Evolutionary conservation across 2,113 vertebrate species (phyloP), one percentile per base, ranked within the genome.

Genomic region (Pangasianodon gigas): DNA sequence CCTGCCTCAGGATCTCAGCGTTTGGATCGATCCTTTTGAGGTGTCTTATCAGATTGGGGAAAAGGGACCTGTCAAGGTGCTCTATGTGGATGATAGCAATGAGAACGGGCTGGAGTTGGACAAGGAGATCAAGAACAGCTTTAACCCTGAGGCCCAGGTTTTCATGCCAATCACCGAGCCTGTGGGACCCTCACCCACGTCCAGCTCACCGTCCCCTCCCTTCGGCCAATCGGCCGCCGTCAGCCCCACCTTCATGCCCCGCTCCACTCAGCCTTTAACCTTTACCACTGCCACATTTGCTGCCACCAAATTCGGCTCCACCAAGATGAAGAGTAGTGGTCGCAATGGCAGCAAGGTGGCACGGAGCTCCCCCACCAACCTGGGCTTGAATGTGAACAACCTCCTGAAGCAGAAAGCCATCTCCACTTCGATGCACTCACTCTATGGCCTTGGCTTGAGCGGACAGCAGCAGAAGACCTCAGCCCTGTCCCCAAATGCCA

Each of bases 91-190:
- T 84, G 98, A 99, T 95, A 95, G 93, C 93, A 97, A 96, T 86
- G 98, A 99, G 92, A 97, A 96, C 37, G 97, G 97, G 82, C 96
- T 97, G 52, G 98, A 99, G 93, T 93, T 98, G 96, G 98, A 99
- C 96, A 98, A 97, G 94, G 98, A 99, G 94, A 99, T 99, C 96
- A 99, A 97, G 96, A 99, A 98, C 97, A 99, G 98, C 95, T 99
- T 99, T 96, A 99, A 99, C 93, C 98, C 98, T 0, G 98, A 99
- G 87, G 98, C 98, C 71, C 98, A 99, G 96, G 98, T 98, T 87
- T 99, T 99, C 94, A 98, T 99, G 98, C 98, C 98, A 93, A 98
- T 99, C 93, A 97, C 93, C 14, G 98, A 99, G 93, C 97, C 98
- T 74, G 94, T 95, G 82, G 97, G 97, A 7, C 95, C 96, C 77